Evolutionary conservation across 2,797 vertebrate species (phyloP), one percentile per base, ranked within the genome.

Genomic region (Threskiornis aethiopicus): DNA sequence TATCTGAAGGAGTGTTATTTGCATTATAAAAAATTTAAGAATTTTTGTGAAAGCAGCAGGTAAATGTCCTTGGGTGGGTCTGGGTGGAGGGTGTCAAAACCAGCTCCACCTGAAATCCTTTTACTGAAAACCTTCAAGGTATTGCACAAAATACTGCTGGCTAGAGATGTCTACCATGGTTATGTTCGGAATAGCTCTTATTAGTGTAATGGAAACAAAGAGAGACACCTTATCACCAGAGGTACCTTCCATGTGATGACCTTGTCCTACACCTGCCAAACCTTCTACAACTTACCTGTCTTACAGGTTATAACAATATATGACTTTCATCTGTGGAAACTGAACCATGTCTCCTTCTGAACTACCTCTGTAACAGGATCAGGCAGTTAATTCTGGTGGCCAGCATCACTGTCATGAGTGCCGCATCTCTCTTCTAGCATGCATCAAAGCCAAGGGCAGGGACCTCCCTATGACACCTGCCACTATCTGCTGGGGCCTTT

Each of bases 331-430:
- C 44, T 41, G 13, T 37, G 33, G 13, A 54, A 65, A 24, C 10
- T 8, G 29, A 78, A 39, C 11, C 11, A 29, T 1, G 1, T 4
- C 5, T 19, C 47, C 73, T 52, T 42, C 55, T 31, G 42, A 54
- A 35, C 29, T 12, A 18, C 19, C 10, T 11, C 35, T 41, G 7
- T 58, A 29, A 16, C 11, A 77, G 11, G 42, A 21, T 71, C 33
- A 26, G 33, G 20, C 41, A 54, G 35, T 6, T 26, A 21, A 4
- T 9, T 46, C 58, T 64, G 46, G 29, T 58, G 25, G 8, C 33
- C 22, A 44, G 26, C 25, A 70, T 4, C 47, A 12, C 33, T 28
- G 7, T 3, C n/a, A 11, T 0, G 2, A 79, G 11, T 10, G 14
- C 46, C 47, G 35, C 51, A 61, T 24, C 54, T 33, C 33, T 49